Conservation (phyloP, 1,140 invertebrate genomes). For the Lordiphosa collinella region DNA sequence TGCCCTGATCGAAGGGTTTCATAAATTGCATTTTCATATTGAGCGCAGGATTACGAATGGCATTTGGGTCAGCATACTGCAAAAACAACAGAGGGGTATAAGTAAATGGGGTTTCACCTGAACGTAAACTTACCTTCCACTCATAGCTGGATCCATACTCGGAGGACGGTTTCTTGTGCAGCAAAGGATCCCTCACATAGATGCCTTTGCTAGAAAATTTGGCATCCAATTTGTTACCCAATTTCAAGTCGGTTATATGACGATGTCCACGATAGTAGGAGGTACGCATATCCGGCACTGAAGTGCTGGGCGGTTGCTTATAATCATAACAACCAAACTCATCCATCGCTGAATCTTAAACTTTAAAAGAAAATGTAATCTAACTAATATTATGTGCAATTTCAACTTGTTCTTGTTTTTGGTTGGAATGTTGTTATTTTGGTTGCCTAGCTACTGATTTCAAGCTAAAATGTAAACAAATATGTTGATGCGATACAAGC, state of each 20-base stretch:
- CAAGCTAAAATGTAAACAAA: background rate
- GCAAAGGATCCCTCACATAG: slow-evolving; percentile 52
- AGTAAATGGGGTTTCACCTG: background rate
- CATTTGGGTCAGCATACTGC: slow-evolving; percentile 52
- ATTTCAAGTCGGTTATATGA: slow-evolving; percentile 52
- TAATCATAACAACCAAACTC: slow-evolving; percentile 69
- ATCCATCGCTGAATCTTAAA: slow-evolving; percentile 41
- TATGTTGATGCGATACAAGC: slow-evolving; percentile 30
- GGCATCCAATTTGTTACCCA: slow-evolving; percentile 47
- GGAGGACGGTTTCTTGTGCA: slow-evolving; percentile 39
- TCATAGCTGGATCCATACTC: slow-evolving; percentile 48
- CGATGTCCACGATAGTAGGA: slow-evolving; percentile 59
- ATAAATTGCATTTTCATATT: slow-evolving; percentile 59
- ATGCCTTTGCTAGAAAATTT: slow-evolving; percentile 43
- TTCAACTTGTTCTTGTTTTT: background rate
- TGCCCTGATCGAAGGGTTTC: slow-evolving; percentile 54
- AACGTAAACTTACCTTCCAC: slow-evolving; percentile 46
- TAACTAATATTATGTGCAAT: background rate
- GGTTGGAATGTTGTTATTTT: background rate
- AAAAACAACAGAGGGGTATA: background rate
- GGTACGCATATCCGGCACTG: slow-evolving; percentile 57
- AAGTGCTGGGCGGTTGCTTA: slow-evolving; percentile 38
- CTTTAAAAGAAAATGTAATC: background rate
- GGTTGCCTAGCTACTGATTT: slow-evolving; percentile 36
- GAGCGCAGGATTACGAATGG: slow-evolving; percentile 54